These are phyloP conservation scores for Acestrorhynchus altus DNA, from an alignment of 2,797 vertebrate genomes.

Conservation along the genomic window DNA sequence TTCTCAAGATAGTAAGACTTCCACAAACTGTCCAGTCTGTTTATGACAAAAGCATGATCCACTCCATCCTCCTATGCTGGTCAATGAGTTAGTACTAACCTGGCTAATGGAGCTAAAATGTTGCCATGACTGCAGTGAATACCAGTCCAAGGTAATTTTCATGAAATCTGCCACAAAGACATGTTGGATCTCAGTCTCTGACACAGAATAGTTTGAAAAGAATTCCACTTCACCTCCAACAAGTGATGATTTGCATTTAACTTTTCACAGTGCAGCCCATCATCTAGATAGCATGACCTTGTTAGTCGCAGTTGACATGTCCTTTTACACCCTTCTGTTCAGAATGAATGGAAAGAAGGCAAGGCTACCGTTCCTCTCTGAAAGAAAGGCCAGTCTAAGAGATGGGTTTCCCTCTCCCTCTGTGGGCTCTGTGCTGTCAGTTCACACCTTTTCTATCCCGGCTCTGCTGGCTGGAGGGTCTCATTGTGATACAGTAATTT, in stretches of 20 bases:
- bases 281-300: background rate
- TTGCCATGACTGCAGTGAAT: background rate
- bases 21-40: background rate
- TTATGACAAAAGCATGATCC: background rate
- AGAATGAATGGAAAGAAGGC: background rate
- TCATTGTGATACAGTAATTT: slow-evolving; percentile 36
- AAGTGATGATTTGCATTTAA: background rate
- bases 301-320: background rate
- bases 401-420: background rate
- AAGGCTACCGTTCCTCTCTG: background rate
- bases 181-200: background rate
- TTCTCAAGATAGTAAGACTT: no score
- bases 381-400: background rate
- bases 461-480: slow-evolving; percentile 15
- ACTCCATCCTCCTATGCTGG: background rate
- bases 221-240: background rate
- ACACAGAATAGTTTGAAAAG: background rate
- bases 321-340: background rate
- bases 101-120: background rate
- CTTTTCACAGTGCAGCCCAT: background rate
- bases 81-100: background rate
- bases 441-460: background rate
- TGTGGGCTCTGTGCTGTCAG: slow-evolving; percentile 6
- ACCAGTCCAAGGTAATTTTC: background rate
- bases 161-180: background rate